A percentile compares a stretch with the other conserved stretches of the same genome.
Evolutionary conservation across 2,888 invertebrate species (phyloP).

Genomic region (Salticus scenicus): DNA sequence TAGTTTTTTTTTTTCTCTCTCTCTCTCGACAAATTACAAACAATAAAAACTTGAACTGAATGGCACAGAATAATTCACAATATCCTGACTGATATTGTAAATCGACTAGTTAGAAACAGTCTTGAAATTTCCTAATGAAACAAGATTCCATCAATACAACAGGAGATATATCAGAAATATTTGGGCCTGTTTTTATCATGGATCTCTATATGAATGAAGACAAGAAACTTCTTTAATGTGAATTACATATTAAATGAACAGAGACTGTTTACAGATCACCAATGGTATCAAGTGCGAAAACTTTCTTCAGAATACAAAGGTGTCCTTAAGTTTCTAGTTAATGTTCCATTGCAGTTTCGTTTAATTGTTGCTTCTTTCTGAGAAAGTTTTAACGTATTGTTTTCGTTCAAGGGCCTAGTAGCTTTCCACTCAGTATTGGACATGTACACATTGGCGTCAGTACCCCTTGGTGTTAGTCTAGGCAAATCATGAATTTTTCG

Average conservation of each 20-base stretch:
- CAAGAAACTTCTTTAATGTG: not conserved
- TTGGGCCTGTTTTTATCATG: not conserved
- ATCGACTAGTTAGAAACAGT: not conserved
- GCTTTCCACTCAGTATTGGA: slow-evolving; percentile 61
- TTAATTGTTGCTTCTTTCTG: slow-evolving; percentile 64
- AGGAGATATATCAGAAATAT: too few relatives aligned
- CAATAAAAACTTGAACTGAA: not conserved
- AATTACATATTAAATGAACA: not conserved
- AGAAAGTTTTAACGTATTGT: slow-evolving; percentile 20
- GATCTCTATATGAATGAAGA: not conserved
- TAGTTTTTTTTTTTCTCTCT: too few relatives aligned
- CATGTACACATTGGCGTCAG: slow-evolving; percentile 59
- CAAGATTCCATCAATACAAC: too few relatives aligned
- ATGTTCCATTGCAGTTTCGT: slow-evolving; percentile 58
- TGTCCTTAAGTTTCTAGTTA: slow-evolving; percentile 62
- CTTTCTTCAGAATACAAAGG: slow-evolving; percentile 63
- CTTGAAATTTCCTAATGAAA: not conserved
- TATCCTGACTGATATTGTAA: not conserved
- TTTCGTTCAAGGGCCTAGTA: slow-evolving; percentile 42
- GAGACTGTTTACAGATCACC: not conserved
- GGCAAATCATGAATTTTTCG: slow-evolving; percentile 57
- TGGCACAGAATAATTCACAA: not conserved
- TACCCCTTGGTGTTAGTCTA: slow-evolving; percentile 40
- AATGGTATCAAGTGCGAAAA: slow-evolving; percentile 40
- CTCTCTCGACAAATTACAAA: too few relatives aligned